A percentile compares a stretch with the other conserved stretches of the same genome.
These are phyloP conservation scores for Cecropterus lyciades DNA, from an alignment of 1,140 invertebrate species.

Conservation along the genomic window DNA sequence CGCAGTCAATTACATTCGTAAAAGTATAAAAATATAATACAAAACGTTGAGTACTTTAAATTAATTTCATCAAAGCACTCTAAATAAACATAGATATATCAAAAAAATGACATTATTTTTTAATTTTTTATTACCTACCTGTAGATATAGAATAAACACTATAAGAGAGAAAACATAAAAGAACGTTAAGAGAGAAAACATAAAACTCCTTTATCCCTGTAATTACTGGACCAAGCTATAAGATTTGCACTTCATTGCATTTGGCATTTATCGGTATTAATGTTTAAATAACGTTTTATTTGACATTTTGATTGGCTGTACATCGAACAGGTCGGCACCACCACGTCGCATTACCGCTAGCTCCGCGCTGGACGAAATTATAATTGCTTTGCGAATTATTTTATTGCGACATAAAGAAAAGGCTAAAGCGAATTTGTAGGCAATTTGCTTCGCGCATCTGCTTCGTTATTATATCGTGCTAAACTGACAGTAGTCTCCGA, in stretches of 20 bases:
- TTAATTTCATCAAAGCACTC: no score
- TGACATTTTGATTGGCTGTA: constrained; percentile 29
- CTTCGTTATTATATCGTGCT: constrained; percentile 1
- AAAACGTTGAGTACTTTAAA: no score
- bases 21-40: no score
- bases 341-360: constrained; percentile 20
- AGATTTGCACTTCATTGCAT: constrained; percentile 5
- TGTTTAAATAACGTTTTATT: constrained; percentile 19
- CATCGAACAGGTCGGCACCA: constrained; percentile 16
- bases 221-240: neutral
- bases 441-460: constrained; percentile 16
- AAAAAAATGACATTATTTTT: no score
- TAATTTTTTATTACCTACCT: no score
- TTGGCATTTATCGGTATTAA: constrained; percentile 21
- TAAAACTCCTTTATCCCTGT: no score
- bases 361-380: constrained; percentile 22
- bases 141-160: no score
- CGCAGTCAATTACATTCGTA: no score
- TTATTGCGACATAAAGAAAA: constrained; percentile 24
- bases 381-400: constrained; percentile 35
- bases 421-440: constrained; percentile 30
- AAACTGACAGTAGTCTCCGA: neutral
- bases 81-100: no score
- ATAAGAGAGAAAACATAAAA: no score
- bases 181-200: no score